A percentile compares a stretch with the other conserved stretches of the same genome.
Evolutionary conservation across 2,888 invertebrate species (phyloP).

Genomic region (Eristalinus sepulchralis): DNA sequence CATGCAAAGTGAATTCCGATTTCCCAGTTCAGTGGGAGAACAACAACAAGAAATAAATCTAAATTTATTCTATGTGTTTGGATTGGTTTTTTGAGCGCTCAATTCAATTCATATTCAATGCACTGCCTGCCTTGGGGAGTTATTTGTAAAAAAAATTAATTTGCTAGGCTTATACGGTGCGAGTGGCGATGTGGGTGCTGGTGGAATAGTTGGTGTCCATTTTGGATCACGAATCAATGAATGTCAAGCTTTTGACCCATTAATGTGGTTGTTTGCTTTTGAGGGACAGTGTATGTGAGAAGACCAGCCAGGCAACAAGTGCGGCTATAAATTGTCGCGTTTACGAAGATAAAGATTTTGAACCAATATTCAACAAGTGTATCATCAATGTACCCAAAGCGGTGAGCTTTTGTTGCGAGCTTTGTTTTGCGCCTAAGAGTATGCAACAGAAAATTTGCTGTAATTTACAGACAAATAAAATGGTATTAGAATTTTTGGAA

Average conservation of each 20-base stretch:
- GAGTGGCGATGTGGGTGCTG: background rate
- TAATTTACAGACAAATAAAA: too few relatives aligned
- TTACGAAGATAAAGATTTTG: background rate
- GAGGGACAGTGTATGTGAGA: background rate
- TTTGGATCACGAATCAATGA: background rate
- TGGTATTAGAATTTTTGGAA: background rate
- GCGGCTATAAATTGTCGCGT: background rate
- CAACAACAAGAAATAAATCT: background rate
- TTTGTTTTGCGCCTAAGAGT: slow-evolving; percentile 25
- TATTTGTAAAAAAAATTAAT: slow-evolving; percentile 30
- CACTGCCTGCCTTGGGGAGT: slow-evolving; percentile 10
- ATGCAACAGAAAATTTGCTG: background rate
- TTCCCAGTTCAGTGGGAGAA: slow-evolving; percentile 4
- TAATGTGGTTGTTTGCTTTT: slow-evolving; percentile 5
- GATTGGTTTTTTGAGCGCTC: background rate
- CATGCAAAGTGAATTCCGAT: slow-evolving; percentile 46
- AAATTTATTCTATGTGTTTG: background rate
- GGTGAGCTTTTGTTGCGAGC: slow-evolving; percentile 20
- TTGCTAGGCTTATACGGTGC: slow-evolving; percentile 12
- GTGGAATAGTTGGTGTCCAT: background rate
- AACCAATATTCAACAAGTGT: background rate
- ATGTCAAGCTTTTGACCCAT: background rate
- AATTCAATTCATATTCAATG: slow-evolving; percentile 10
- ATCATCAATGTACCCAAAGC: background rate
- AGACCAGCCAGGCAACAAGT: background rate